Evolutionary conservation across 2,888 invertebrate genomes (phyloP).

Genomic region (Nephrotoma guestfalica): DNA sequence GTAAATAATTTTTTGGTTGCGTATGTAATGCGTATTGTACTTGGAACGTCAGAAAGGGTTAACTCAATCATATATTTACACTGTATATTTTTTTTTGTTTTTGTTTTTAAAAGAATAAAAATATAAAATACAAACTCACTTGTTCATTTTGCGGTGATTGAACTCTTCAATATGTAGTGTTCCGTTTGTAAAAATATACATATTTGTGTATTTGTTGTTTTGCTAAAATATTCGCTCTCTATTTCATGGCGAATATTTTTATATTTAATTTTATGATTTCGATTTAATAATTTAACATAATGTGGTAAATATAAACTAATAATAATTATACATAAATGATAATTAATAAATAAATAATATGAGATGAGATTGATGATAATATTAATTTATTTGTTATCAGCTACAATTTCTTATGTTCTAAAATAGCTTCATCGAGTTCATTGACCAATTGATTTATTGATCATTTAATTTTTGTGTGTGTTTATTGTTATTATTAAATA

Average conservation of each 20-base stretch:
- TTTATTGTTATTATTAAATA: neutral
- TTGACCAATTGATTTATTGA: neutral
- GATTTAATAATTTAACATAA: neutral
- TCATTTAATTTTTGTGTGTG: neutral
- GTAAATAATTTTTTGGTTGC: neutral
- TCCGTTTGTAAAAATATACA: neutral
- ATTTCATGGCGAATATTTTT: neutral
- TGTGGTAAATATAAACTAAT: neutral
- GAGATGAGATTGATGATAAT: neutral
- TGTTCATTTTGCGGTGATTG: slow-evolving; percentile 1
- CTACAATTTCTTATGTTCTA: neutral
- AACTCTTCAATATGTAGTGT: slow-evolving; percentile 1
- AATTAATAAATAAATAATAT: too few relatives aligned
- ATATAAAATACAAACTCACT: neutral
- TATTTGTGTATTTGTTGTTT: neutral
- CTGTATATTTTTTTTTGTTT: neutral
- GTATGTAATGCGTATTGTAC: neutral
- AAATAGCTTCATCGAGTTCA: neutral
- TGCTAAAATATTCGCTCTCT: slow-evolving; percentile 1
- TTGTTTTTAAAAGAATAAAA: neutral
- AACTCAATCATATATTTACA: neutral
- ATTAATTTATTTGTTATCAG: neutral
- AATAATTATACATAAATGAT: too few relatives aligned
- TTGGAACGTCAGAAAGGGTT: neutral
- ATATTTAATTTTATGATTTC: neutral